phyloP scores from a whole-genome alignment of 2,113 vertebrate genomes.

The Cephalopterus ornatus region DNA sequence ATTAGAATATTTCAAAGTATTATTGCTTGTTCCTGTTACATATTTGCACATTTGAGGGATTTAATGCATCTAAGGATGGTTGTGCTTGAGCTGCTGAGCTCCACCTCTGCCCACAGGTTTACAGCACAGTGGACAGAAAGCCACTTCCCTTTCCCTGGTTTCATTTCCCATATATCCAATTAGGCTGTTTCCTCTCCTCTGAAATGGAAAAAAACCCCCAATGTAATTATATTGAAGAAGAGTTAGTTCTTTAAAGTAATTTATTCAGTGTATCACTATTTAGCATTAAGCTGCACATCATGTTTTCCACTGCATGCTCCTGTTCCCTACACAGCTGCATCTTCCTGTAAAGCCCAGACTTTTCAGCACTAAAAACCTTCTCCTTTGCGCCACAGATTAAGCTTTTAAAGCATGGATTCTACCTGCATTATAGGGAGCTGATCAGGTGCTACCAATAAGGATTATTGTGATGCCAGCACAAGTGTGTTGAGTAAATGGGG shows the following conservation, averaged over 20 bases:
- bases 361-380: background rate
- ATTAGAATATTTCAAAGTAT: background rate
- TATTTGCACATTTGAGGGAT: background rate
- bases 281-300: background rate
- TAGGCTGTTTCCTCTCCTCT: background rate
- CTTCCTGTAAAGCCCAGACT: background rate
- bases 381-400: background rate
- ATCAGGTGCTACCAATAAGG: background rate
- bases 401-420: background rate
- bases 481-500: background rate
- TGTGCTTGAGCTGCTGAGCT: background rate
- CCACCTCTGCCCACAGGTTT: background rate
- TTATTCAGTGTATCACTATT: background rate
- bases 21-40: accelerated
- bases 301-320: background rate
- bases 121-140: background rate
- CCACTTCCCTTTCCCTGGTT: background rate
- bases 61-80: background rate
- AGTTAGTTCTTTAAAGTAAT: background rate
- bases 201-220: background rate
- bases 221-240: background rate
- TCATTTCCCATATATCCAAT: background rate
- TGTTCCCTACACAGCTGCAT: background rate
- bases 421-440: background rate
- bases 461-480: background rate